Evolutionary conservation across 2,888 invertebrate genomes (phyloP).

Genomic region (Lycaena phlaeas): DNA sequence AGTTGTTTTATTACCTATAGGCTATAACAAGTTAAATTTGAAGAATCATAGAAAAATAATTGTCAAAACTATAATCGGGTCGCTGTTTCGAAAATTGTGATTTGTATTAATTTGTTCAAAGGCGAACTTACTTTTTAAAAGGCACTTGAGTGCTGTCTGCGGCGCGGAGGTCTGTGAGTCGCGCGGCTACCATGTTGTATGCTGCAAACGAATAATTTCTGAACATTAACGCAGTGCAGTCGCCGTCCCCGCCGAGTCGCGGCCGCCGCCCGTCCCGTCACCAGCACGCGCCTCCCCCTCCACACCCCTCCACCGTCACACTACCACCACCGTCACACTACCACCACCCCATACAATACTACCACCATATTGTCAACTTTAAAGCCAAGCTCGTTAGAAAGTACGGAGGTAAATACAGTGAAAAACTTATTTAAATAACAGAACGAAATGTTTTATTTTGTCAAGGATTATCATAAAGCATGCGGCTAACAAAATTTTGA

Average conservation of each 20-base stretch:
- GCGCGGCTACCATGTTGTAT: conserved; percentile 98
- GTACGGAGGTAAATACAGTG: too few species aligned
- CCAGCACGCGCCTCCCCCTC: conserved; percentile 25
- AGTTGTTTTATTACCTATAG: too few species aligned
- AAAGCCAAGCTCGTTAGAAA: conserved; percentile 34
- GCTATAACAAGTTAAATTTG: too few species aligned
- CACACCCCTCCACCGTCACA: conserved; percentile 28
- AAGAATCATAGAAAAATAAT: too few species aligned
- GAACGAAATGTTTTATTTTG: too few species aligned
- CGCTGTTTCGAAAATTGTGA: too few species aligned
- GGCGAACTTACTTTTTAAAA: conserved; percentile 99
- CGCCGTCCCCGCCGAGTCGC: conserved; percentile 18
- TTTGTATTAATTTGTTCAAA: too few species aligned
- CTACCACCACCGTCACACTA: conserved; percentile 21
- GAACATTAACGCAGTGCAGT: conserved; percentile 63
- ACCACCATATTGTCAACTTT: conserved; percentile 71
- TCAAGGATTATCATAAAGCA: too few species aligned
- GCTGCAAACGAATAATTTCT: conserved; percentile 89
- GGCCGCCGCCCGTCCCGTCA: conserved; percentile 30
- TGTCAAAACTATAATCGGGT: too few species aligned
- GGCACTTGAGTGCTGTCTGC: conserved; percentile 97
- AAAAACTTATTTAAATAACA: too few species aligned
- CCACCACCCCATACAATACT: conserved; percentile 20
- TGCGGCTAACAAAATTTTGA: too few species aligned
- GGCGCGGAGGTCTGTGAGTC: conserved; percentile 94